Evolutionary conservation across 2,113 vertebrate genomes (phyloP).

Genomic region (Pagrus major): DNA sequence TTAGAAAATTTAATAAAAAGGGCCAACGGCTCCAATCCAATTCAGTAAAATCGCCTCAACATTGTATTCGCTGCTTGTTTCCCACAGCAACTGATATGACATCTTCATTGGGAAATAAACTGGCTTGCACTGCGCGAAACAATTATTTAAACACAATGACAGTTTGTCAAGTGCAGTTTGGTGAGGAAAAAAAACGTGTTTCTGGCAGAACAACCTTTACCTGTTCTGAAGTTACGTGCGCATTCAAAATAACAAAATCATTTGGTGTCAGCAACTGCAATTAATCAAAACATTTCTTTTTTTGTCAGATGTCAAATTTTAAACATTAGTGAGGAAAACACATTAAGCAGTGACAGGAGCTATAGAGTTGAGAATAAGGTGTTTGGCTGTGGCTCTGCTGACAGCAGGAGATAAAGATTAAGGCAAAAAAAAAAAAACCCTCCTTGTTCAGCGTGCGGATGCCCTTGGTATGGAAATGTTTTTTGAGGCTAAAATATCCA

Average conservation of each 20-base stretch:
- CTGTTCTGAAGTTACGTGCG: not conserved
- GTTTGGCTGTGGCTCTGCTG: conserved; percentile 45
- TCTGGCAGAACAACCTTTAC: conserved; percentile 3
- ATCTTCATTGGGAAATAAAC: conserved; percentile 42
- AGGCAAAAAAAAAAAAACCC: conserved; percentile 46
- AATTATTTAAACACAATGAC: conserved; percentile 33
- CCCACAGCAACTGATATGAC: conserved; percentile 26
- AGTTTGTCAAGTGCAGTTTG: conserved; percentile 15
- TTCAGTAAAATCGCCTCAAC: conserved; percentile 25
- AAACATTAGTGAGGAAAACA: conserved; percentile 54
- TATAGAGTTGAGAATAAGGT: conserved; percentile 43
- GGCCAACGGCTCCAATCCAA: conserved; percentile 25
- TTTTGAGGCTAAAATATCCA: conserved; percentile 28
- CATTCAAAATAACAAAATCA: conserved; percentile 12
- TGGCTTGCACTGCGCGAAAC: not conserved
- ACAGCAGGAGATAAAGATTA: conserved; percentile 53
- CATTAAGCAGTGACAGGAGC: conserved; percentile 37
- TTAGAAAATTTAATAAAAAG: conserved; percentile 63
- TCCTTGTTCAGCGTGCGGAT: conserved; percentile 39
- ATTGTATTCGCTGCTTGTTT: not conserved
- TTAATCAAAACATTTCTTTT: conserved; percentile 61
- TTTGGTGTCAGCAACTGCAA: conserved; percentile 33
- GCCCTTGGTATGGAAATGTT: conserved; percentile 60
- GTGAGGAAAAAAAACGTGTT: conserved; percentile 1
- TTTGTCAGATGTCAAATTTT: conserved; percentile 57